Evolutionary conservation across 1,140 invertebrate genomes (phyloP), one percentile per base, ranked within the genome.

Genomic region (Eubasilissa regina): DNA sequence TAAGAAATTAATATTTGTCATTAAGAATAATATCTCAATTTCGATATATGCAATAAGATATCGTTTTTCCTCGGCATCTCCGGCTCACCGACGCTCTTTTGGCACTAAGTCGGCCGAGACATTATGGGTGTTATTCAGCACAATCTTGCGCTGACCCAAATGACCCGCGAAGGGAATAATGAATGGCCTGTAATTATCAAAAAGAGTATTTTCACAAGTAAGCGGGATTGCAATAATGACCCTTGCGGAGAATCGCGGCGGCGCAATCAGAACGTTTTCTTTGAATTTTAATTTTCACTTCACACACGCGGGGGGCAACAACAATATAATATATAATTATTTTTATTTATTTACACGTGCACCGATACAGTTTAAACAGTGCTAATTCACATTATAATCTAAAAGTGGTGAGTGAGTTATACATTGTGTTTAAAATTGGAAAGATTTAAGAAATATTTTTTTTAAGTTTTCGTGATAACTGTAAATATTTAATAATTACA

Each of bases 101-200:
- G 60, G 19, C 35, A 25, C 13, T 25, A 11, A 13, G 60, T 13
- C n/a, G 60, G 21, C 9, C 7, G 12, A 43, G 10, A 25, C 73
- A 47, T 10, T 60, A 53, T 60, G 74, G 74, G 58, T 76, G 74
- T 76, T 60, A 76, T 76, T 21, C 74, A 10, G n/a, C 44, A 47
- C 74, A 58, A 17, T 75, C 43, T 58, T 48, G 44, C 55, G 13
- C 55, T 64, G 74, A 76, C 74, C 74, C 45, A 62, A 45, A 51
- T 64, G 74, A 76, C 74, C 74, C 74, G 45, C 51, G 15, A 62
- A 76, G 45, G 72, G 43, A 45, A 47, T 76, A 76, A 76, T 76
- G 74, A 76, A 76, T 64, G 44, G 74, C 43, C 55, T 48, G 74
- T 76, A 76, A 76, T 76, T 76, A 76, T 76, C 74, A 64, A 76